These are phyloP conservation scores for Eupelmus urozonus DNA, from an alignment of 2,888 invertebrate genomes.

Conservation along the genomic window DNA sequence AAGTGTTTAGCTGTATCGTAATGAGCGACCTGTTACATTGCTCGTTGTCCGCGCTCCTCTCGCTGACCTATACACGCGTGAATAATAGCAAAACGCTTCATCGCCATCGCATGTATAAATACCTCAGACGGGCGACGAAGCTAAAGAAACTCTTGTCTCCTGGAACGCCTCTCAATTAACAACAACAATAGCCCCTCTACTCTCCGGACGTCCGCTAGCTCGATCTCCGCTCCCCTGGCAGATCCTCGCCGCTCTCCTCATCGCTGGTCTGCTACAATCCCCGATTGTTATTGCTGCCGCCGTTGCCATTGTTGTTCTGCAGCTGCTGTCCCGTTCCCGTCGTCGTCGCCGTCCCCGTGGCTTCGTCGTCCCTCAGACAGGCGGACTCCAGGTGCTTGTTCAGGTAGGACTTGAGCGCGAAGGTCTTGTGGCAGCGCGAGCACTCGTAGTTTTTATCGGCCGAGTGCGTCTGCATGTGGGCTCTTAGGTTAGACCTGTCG, in stretches of 20 bases:
- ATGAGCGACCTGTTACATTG: too few species aligned
- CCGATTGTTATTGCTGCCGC: slow-evolving; percentile 65
- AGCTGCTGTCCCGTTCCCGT: slow-evolving; percentile 23
- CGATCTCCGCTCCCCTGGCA: slow-evolving; percentile 44
- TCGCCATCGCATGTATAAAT: not conserved
- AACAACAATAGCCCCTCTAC: slow-evolving; percentile 3
- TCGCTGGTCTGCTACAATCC: slow-evolving; percentile 71
- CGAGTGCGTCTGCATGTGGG: slow-evolving; percentile 97
- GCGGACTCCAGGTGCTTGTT: slow-evolving; percentile 97
- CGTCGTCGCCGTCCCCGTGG: not conserved
- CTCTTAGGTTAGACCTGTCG: slow-evolving; percentile 94
- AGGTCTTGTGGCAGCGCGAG: slow-evolving; percentile 91
- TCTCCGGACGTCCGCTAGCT: slow-evolving; percentile 63
- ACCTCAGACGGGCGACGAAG: not conserved
- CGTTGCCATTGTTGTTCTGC: too few species aligned
- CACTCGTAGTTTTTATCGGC: slow-evolving; percentile 94
- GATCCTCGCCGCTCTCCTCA: not conserved
- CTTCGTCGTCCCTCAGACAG: slow-evolving; percentile 85
- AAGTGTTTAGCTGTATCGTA: too few species aligned
- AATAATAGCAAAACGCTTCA: slow-evolving; percentile 35
- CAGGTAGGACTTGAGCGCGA: slow-evolving; percentile 96
- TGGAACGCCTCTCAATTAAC: too few species aligned
- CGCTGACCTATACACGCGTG: too few species aligned
- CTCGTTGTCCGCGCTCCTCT: too few species aligned
- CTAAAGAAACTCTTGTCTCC: not conserved